phyloP scores from a whole-genome alignment of 2,888 invertebrate species.

The Blera fallax region DNA sequence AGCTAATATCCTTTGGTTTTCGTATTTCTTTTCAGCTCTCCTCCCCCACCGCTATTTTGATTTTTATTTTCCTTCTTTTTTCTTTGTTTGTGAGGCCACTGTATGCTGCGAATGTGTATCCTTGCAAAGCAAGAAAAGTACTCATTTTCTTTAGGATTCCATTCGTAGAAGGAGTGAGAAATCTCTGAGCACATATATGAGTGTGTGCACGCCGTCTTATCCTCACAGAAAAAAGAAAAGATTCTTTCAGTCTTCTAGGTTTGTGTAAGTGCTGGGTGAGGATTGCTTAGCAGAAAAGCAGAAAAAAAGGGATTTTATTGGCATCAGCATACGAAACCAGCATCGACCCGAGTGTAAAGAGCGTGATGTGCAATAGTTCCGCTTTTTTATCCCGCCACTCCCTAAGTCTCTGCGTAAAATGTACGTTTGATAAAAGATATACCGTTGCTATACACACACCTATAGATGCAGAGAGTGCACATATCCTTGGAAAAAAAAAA shows the following conservation, averaged over 20 bases:
- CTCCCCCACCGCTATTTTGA: not conserved
- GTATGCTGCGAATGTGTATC: not conserved
- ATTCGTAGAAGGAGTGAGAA: not conserved
- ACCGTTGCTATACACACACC: constrained; percentile 26
- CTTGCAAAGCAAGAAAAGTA: constrained; percentile 5
- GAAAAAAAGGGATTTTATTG: constrained; percentile 56
- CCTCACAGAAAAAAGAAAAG: not conserved
- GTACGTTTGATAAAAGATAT: constrained; percentile 57
- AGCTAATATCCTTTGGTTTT: constrained; percentile 70
- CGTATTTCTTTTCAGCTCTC: not conserved
- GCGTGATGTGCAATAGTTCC: constrained; percentile 29
- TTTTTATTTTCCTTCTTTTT: not conserved
- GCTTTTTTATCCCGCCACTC: not conserved
- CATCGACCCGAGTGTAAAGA: constrained; percentile 35
- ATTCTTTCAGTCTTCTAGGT: constrained; percentile 14
- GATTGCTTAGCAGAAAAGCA: constrained; percentile 10
- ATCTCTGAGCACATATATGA: not conserved
- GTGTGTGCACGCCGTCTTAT: constrained; percentile 14
- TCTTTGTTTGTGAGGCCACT: not conserved
- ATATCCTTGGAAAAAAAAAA: constrained; percentile 2
- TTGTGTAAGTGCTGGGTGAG: not conserved
- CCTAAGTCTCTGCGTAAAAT: constrained; percentile 37
- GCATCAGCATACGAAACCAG: constrained; percentile 51
- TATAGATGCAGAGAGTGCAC: not conserved
- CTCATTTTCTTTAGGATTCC: constrained; percentile 26